A percentile compares a stretch with the other conserved stretches of the same genome.
Conservation (phyloP, 2,113 vertebrate genomes). For the Bothrops jararaca region DNA sequence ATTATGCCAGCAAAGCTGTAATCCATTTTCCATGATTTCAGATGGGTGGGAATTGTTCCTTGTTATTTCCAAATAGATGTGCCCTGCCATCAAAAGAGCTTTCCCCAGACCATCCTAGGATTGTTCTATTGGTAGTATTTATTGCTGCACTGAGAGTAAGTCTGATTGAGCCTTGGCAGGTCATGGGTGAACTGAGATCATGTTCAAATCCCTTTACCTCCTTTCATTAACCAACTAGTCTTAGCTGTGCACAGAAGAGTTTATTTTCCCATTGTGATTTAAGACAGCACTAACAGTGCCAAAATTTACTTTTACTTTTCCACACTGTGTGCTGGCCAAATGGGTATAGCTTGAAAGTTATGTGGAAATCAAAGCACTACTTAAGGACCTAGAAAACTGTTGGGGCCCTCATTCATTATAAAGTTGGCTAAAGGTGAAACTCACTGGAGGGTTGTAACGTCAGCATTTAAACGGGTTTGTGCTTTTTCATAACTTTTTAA, state of each 20-base stretch:
- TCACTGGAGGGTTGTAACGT: slow-evolving; percentile 1
- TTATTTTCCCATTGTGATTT: background rate
- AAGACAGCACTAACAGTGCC: background rate
- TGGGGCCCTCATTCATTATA: slow-evolving; percentile 4
- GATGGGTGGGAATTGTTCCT: background rate
- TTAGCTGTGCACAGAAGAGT: background rate
- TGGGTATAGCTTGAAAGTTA: background rate
- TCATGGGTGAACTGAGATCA: background rate
- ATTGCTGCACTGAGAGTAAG: background rate
- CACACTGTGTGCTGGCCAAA: background rate
- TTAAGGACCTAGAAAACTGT: slow-evolving; percentile 19
- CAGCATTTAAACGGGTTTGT: slow-evolving; percentile 10
- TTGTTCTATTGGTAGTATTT: background rate
- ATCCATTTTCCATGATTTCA: background rate
- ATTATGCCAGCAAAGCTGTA: background rate
- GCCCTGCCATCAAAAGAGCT: background rate
- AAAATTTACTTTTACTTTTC: slow-evolving; percentile 6
- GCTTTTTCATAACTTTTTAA: slow-evolving; percentile 34
- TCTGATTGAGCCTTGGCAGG: background rate
- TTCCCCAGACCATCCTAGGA: background rate
- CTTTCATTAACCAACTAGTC: background rate
- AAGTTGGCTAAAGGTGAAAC: background rate
- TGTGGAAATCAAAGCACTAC: background rate
- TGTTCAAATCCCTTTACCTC: background rate
- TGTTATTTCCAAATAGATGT: background rate